Percentiles rank a stretch among this genome's conserved stretches.
phyloP scores from a whole-genome alignment of 1,140 invertebrate species.

The Meteorus sp. region DNA sequence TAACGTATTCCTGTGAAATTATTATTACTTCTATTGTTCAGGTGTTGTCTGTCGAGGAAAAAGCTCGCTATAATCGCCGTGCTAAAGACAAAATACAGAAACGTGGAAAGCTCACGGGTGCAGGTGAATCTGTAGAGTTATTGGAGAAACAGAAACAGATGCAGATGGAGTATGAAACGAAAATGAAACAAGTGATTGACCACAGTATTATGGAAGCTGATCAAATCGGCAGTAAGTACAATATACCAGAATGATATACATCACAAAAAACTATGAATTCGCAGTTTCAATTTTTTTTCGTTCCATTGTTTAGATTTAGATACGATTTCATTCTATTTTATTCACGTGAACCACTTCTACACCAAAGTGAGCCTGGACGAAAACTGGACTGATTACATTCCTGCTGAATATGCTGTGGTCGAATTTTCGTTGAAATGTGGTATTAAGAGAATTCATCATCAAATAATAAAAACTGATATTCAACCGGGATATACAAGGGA shows the following conservation, averaged over 20 bases:
- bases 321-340: conserved; percentile 45
- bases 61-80: background rate
- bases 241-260: background rate
- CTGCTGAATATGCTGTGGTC: conserved; percentile 50
- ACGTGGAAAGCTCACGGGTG: conserved; percentile 2
- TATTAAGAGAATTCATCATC: conserved; percentile 57
- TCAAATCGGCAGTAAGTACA: background rate
- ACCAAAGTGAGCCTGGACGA: conserved; percentile 27
- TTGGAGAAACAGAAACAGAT: background rate
- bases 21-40: conserved; percentile 2
- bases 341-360: conserved; percentile 56
- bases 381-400: conserved; percentile 40
- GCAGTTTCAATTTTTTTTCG: no score
- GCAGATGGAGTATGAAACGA: background rate
- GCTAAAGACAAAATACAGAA: conserved; percentile 5
- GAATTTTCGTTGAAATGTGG: conserved; percentile 61
- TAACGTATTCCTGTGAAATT: background rate
- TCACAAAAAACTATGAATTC: background rate
- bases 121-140: conserved; percentile 5
- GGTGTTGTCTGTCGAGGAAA: conserved; percentile 10
- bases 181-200: conserved; percentile 16
- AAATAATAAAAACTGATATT: conserved; percentile 56
- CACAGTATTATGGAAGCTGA: background rate
- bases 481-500: conserved; percentile 59
- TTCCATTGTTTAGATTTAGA: conserved; percentile 35